These are phyloP conservation scores for Drosophila rhopaloa DNA, from an alignment of 1,140 invertebrate genomes.

Conservation along the genomic window DNA sequence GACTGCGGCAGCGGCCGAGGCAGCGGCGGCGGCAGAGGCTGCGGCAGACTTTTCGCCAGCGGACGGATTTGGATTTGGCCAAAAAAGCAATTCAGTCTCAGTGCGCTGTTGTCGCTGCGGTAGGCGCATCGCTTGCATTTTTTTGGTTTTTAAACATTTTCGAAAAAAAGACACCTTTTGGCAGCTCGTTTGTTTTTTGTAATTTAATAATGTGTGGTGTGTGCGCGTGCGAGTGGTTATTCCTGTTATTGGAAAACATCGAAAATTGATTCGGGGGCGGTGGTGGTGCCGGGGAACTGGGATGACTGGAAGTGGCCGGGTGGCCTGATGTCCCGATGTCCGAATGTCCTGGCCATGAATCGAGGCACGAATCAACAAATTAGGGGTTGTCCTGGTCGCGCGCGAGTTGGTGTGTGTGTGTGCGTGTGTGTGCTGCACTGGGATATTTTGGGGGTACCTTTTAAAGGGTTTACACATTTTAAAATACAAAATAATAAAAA, in stretches of 20 bases:
- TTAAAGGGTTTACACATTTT: not conserved
- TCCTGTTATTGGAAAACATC: conserved; percentile 50
- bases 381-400: conserved; percentile 35
- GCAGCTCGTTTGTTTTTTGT: not conserved
- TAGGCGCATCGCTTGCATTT: conserved; percentile 59
- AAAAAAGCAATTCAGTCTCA: conserved; percentile 56
- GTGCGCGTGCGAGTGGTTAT: conserved; percentile 36
- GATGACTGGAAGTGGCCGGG: not conserved
- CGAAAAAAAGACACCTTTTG: not conserved
- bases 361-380: conserved; percentile 41
- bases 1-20: conserved; percentile 4
- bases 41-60: conserved; percentile 31
- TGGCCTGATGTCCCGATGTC: conserved; percentile 35
- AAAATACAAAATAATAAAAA: not conserved
- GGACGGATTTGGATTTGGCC: conserved; percentile 58
- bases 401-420: not conserved
- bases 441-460: not conserved
- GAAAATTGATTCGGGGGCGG: conserved; percentile 11
- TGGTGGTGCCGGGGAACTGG: no score
- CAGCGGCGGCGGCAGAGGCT: conserved; percentile 21
- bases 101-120: conserved; percentile 75
- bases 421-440: conserved; percentile 5
- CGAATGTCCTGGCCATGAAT: conserved; percentile 44
- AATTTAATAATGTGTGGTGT: conserved; percentile 25
- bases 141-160: conserved; percentile 1